These are phyloP conservation scores for Oceanodroma leucorhoa DNA, from an alignment of 2,797 vertebrate species.

Conservation along the genomic window DNA sequence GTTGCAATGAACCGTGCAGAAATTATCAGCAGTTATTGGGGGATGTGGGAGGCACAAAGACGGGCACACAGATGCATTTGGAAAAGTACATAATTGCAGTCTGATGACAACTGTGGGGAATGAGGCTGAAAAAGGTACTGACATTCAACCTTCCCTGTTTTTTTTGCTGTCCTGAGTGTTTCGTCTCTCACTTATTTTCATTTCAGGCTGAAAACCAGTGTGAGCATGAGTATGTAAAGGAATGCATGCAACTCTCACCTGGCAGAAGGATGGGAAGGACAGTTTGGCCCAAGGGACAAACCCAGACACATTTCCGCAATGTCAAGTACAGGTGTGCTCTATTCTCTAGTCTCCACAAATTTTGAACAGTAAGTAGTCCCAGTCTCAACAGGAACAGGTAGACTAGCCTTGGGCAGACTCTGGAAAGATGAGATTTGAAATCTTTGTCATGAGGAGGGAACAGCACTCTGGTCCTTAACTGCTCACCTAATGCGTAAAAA, in stretches of 20 bases:
- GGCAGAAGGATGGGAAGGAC: not conserved
- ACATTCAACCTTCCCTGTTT: not conserved
- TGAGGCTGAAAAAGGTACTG: not conserved
- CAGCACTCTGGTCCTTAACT: constrained; percentile 5
- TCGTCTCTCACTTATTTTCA: not conserved
- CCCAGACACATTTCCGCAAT: not conserved
- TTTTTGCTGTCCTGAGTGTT: not conserved
- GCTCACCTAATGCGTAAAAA: not conserved
- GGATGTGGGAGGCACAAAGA: not conserved
- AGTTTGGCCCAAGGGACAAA: not conserved
- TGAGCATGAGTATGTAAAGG: not conserved
- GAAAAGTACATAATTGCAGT: not conserved
- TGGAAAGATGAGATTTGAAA: not conserved
- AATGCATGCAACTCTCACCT: not conserved
- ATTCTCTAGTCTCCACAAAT: not conserved
- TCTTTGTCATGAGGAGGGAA: not conserved
- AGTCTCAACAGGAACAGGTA: not conserved
- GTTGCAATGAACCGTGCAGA: not conserved
- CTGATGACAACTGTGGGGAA: not conserved
- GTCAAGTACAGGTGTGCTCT: not conserved
- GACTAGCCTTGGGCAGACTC: not conserved
- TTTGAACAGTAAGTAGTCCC: not conserved
- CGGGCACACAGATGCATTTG: not conserved
- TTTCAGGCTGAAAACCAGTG: not conserved
- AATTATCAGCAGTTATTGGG: not conserved